A percentile compares a stretch with the other conserved stretches of the same genome.
phyloP scores from a whole-genome alignment of 2,797 vertebrate species.

The Lagocephalus sceleratus region DNA sequence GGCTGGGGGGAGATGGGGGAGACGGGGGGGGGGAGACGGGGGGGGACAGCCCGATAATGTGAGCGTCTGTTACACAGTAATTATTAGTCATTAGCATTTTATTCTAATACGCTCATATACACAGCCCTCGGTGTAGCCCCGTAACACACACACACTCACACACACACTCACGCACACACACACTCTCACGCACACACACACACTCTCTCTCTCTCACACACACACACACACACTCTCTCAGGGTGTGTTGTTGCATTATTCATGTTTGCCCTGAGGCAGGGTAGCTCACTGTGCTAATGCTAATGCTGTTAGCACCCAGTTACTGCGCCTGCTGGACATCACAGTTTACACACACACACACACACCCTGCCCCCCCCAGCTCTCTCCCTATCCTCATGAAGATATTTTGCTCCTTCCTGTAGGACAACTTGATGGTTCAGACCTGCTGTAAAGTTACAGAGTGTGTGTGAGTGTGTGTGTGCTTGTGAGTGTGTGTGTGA shows the following conservation, averaged over 20 bases:
- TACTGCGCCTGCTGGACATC: constrained; percentile 51
- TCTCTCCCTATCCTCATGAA: not conserved
- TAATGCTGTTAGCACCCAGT: constrained; percentile 54
- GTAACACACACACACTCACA: constrained; percentile 17
- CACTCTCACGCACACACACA: constrained; percentile 23
- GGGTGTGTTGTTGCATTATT: constrained; percentile 62
- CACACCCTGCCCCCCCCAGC: constrained; percentile 17
- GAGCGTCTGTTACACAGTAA: constrained; percentile 52
- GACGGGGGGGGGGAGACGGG: not conserved
- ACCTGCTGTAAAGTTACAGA: too few species aligned
- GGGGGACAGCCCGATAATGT: constrained; percentile 17
- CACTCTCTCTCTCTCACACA: constrained; percentile 21
- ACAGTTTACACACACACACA: constrained; percentile 47
- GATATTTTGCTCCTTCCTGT: not conserved
- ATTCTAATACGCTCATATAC: constrained; percentile 50
- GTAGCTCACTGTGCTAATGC: constrained; percentile 58
- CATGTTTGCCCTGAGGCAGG: constrained; percentile 54
- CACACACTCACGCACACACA: constrained; percentile 19
- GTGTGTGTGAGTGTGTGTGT: too few species aligned
- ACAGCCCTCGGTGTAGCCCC: constrained; percentile 42
- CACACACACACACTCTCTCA: constrained; percentile 39
- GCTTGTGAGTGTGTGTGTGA: too few species aligned
- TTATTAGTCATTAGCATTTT: constrained; percentile 69
- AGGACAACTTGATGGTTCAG: too few species aligned
- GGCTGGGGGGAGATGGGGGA: constrained; percentile 17